Conservation (phyloP, 2,797 vertebrate genomes). For the Cynopterus sphinx region DNA sequence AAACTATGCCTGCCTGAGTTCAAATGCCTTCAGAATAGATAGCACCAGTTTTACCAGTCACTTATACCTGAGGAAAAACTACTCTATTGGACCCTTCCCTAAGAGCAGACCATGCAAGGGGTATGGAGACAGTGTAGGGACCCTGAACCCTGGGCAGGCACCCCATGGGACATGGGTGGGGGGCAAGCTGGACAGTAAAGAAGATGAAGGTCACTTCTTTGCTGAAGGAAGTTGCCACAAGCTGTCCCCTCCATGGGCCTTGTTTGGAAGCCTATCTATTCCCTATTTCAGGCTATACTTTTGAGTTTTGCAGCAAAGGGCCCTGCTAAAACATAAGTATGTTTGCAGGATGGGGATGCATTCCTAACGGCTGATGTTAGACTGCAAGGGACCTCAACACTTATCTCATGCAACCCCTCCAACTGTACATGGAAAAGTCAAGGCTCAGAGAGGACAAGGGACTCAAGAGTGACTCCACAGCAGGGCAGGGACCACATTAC, state of each 20-base stretch:
- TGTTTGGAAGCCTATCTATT: not conserved
- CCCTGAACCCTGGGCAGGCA: not conserved
- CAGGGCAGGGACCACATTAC: not conserved
- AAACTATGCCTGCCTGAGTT: not conserved
- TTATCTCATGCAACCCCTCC: not conserved
- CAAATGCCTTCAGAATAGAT: not conserved
- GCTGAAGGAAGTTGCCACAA: not conserved
- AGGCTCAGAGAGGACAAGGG: not conserved
- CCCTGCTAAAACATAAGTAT: not conserved
- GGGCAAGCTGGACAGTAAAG: not conserved
- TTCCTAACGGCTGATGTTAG: not conserved
- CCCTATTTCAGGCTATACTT: not conserved
- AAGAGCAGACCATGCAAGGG: not conserved
- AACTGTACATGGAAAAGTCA: not conserved
- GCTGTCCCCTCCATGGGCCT: not conserved
- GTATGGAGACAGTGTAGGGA: no score
- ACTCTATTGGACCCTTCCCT: not conserved
- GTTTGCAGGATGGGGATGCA: not conserved
- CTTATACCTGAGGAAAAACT: not conserved
- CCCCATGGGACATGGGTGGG: not conserved
- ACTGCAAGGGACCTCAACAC: not conserved
- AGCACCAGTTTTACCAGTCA: not conserved
- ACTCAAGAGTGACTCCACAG: not conserved
- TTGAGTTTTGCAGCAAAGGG: not conserved
- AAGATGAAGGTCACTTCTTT: not conserved